These are phyloP conservation scores for Ormyrus rosae DNA, from an alignment of 2,888 invertebrate species.

Conservation along the genomic window DNA sequence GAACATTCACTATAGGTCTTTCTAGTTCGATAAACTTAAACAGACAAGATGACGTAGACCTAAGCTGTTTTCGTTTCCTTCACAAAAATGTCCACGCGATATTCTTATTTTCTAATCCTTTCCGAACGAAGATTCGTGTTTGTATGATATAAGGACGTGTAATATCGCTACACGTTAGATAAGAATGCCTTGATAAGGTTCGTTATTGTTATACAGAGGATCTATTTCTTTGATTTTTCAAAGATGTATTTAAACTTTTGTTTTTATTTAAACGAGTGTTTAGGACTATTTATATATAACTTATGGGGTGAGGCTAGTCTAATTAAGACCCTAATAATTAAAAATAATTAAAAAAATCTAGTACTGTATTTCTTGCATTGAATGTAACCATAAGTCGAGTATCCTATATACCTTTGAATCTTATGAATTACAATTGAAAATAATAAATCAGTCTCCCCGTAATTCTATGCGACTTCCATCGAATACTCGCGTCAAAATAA, in stretches of 20 bases:
- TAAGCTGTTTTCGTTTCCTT: neutral
- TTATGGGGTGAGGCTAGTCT: neutral
- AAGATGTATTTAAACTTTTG: constrained; percentile 2
- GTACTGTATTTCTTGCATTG: neutral
- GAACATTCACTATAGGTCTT: neutral
- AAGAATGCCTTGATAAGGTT: constrained; percentile 40
- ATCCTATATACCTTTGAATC: constrained; percentile 10
- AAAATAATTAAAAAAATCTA: neutral
- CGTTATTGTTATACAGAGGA: constrained; percentile 24
- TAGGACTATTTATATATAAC: constrained; percentile 2
- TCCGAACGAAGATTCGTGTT: neutral
- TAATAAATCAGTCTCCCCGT: constrained; percentile 23
- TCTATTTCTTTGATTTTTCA: neutral
- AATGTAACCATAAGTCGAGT: constrained; percentile 18
- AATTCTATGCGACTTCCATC: constrained; percentile 35
- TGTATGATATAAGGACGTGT: neutral
- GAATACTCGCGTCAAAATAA: constrained; percentile 8
- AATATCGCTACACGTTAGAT: neutral
- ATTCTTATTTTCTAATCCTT: neutral
- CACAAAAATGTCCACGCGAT: neutral
- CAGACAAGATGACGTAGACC: neutral
- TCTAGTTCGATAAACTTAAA: neutral
- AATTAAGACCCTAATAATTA: neutral
- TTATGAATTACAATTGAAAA: neutral
- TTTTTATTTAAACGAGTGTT: neutral